Evolutionary conservation across 2,888 invertebrate species (phyloP).

Genomic region (Erpobdella octoculata): DNA sequence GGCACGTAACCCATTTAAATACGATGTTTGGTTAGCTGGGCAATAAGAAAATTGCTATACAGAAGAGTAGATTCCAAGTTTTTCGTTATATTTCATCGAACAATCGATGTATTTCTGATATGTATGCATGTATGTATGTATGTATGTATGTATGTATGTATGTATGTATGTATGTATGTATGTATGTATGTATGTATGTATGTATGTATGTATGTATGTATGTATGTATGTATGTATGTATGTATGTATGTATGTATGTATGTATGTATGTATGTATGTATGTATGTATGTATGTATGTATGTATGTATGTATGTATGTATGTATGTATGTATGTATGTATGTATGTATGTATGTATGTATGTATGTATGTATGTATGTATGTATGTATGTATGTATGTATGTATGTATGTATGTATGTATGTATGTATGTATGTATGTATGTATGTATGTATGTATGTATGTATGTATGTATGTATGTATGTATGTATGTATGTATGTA

Average conservation of each 20-base stretch:
- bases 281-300: constrained; percentile 14
- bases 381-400: not conserved
- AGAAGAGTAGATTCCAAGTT: no score
- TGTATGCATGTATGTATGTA: constrained; percentile 8
- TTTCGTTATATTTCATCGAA: no score
- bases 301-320: constrained; percentile 18
- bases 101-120: no score
- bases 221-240: constrained; percentile 27
- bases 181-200: constrained; percentile 28
- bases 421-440: no score
- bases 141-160: constrained; percentile 15
- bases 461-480: no score
- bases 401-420: no score
- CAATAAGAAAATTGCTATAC: no score
- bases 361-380: constrained; percentile 14
- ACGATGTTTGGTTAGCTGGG: no score
- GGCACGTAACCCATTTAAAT: no score
- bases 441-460: no score
- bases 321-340: constrained; percentile 13
- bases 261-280: constrained; percentile 24
- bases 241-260: constrained; percentile 26
- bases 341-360: not conserved
- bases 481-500: no score
- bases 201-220: constrained; percentile 26
- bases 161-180: constrained; percentile 20